Evolutionary conservation across 2,113 vertebrate species (phyloP).

Genomic region (Herpetotheres cachinnans): DNA sequence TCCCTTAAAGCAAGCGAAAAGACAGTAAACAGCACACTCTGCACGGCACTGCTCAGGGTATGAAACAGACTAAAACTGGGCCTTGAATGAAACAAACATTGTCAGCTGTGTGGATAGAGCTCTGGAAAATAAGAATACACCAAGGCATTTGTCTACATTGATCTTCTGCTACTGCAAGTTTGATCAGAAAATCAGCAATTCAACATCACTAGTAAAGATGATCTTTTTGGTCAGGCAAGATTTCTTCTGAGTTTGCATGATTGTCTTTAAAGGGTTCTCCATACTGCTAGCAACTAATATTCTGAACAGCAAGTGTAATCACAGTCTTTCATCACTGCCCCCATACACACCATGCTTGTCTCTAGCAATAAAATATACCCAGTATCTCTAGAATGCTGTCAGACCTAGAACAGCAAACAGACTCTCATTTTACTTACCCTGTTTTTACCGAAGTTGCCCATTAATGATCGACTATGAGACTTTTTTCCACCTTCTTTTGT

Average conservation of each 20-base stretch:
- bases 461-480: slow-evolving; percentile 87
- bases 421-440: slow-evolving; percentile 79
- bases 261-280: neutral
- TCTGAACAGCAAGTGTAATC: neutral
- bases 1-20: neutral
- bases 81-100: neutral
- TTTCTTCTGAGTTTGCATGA: neutral
- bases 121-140: neutral
- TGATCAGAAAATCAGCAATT: neutral
- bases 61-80: neutral
- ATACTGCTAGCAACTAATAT: neutral
- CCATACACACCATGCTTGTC: neutral
- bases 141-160: neutral
- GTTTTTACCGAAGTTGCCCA: slow-evolving; percentile 88
- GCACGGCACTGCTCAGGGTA: neutral
- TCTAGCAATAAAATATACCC: neutral
- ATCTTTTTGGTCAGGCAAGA: neutral
- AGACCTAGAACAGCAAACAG: neutral
- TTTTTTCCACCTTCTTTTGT: slow-evolving; percentile 88
- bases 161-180: neutral
- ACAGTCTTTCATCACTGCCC: neutral
- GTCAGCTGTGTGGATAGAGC: neutral
- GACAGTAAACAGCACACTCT: neutral
- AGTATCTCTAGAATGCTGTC: neutral
- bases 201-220: neutral